A percentile compares a stretch with the other conserved stretches of the same genome.
phyloP scores from a whole-genome alignment of 2,888 invertebrate genomes.

The Epinotia ramella region DNA sequence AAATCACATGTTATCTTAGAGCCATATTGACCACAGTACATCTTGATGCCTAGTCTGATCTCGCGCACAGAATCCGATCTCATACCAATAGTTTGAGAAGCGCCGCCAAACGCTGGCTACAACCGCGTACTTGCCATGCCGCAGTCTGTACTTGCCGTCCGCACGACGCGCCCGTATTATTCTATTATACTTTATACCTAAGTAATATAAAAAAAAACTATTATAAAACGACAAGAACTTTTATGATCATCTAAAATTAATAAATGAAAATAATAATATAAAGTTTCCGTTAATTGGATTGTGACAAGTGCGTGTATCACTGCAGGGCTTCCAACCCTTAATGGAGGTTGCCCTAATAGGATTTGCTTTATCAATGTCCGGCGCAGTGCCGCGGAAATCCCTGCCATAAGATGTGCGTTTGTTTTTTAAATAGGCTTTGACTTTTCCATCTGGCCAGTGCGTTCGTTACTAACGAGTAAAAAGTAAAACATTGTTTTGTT shows the following conservation, averaged over 20 bases:
- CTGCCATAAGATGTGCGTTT: constrained; percentile 31
- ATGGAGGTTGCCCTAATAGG: constrained; percentile 43
- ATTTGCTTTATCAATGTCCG: constrained; percentile 40
- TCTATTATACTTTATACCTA: constrained; percentile 30
- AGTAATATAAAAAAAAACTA: constrained; percentile 31
- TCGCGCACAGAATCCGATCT: background rate
- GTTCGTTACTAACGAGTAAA: constrained; percentile 2
- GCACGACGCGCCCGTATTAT: constrained; percentile 60
- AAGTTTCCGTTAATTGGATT: constrained; percentile 38
- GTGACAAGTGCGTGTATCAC: constrained; percentile 26
- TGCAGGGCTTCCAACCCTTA: constrained; percentile 45
- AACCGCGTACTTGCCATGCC: constrained; percentile 63
- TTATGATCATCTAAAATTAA: background rate
- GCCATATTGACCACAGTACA: background rate
- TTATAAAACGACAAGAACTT: background rate
- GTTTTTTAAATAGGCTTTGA: background rate
- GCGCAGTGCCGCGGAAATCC: constrained; percentile 39
- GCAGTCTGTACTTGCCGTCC: constrained; percentile 62
- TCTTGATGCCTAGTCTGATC: background rate
- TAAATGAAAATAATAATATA: background rate
- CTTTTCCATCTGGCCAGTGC: constrained; percentile 12
- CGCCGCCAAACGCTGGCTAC: constrained; percentile 64
- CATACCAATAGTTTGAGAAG: constrained; percentile 62
- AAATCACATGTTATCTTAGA: background rate
- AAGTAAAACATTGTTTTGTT: constrained; percentile 1